Evolutionary conservation across 2,113 vertebrate genomes (phyloP).

Genomic region (Prietella phreatophila): DNA sequence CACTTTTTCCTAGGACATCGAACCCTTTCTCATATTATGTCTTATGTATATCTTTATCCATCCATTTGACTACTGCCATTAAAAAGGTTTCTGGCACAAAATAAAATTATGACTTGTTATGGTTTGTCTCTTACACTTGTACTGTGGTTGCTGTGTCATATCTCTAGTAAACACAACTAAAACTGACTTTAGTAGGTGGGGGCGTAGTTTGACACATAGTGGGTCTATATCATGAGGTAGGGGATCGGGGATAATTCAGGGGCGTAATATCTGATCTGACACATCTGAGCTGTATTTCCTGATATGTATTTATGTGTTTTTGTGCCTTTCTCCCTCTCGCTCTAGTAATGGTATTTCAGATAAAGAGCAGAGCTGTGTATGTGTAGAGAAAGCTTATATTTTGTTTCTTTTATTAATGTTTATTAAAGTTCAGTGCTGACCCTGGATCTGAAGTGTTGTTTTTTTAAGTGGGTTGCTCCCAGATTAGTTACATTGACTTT

Average conservation of each 20-base stretch:
- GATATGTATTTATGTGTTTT: neutral
- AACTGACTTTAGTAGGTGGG: neutral
- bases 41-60: constrained; percentile 2
- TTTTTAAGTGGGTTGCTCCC: neutral
- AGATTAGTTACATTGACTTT: neutral
- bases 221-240: neutral
- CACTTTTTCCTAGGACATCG: neutral
- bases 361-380: neutral
- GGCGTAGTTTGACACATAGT: neutral
- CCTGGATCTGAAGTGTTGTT: neutral
- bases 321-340: neutral
- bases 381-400: neutral
- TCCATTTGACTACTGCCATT: constrained; percentile 7
- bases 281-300: neutral
- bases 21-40: neutral
- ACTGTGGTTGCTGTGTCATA: neutral
- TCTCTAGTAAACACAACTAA: neutral
- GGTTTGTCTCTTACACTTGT: neutral
- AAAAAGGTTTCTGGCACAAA: neutral
- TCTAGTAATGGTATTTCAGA: neutral
- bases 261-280: neutral
- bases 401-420: neutral
- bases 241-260: neutral
- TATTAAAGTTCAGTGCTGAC: neutral
- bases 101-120: neutral